Conservation (phyloP, 1,140 invertebrate genomes). For the Pogonognathellus flavescens region DNA sequence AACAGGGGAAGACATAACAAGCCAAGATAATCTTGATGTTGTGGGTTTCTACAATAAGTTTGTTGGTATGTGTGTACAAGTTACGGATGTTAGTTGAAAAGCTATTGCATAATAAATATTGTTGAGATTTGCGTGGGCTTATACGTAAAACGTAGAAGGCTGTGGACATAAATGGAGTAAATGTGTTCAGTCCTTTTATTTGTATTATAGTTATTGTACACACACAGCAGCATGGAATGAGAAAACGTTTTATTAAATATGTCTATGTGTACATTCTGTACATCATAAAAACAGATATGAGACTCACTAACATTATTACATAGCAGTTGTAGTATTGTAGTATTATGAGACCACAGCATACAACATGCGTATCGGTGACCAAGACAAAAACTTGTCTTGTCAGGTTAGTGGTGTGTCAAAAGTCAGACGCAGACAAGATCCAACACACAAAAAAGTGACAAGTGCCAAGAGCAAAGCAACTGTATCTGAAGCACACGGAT, state of each 20-base stretch:
- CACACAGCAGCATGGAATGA: not conserved
- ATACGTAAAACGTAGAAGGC: conserved; percentile 2
- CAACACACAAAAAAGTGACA: conserved; percentile 34
- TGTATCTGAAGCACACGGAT: not conserved
- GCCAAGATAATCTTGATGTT: not conserved
- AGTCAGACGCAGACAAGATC: conserved; percentile 5
- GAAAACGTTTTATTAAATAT: conserved; percentile 26
- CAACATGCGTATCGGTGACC: not conserved
- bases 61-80: not conserved
- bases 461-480: not conserved
- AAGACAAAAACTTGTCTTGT: conserved; percentile 19
- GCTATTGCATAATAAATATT: conserved; percentile 27
- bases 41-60: not conserved
- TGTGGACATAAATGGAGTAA: conserved; percentile 30
- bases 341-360: not conserved
- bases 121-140: conserved; percentile 34
- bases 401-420: conserved; percentile 12
- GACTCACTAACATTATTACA: not conserved
- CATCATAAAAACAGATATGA: conserved; percentile 17
- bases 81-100: not conserved
- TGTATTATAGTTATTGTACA: not conserved
- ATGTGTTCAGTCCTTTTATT: conserved; percentile 41
- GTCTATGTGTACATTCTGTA: not conserved
- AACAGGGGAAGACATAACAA: not conserved
- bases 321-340: no score